phyloP scores from a whole-genome alignment of 2,797 vertebrate species.

The Falco novaeseelandiae region DNA sequence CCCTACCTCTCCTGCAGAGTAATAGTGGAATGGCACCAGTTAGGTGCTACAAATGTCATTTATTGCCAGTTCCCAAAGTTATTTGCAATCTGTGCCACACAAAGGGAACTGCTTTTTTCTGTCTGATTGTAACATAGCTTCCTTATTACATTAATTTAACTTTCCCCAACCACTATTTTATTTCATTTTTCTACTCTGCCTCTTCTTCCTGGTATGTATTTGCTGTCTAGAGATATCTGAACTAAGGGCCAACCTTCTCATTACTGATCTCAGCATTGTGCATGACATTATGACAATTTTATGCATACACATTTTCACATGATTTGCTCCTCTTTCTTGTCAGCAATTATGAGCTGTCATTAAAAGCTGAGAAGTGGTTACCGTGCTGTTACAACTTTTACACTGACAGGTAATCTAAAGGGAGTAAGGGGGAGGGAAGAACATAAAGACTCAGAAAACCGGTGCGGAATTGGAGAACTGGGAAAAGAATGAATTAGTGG shows the following conservation, averaged over 20 bases:
- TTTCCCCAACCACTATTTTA: background rate
- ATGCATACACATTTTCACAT: background rate
- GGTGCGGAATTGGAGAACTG: background rate
- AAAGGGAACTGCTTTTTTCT: background rate
- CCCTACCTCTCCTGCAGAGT: background rate
- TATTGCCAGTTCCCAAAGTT: background rate
- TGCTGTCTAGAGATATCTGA: background rate
- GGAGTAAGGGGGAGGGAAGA: background rate
- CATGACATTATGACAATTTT: slow-evolving; percentile 26
- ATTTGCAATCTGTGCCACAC: background rate
- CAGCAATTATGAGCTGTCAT: slow-evolving; percentile 21
- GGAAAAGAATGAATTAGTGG: background rate
- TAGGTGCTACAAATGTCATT: background rate
- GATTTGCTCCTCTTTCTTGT: slow-evolving; percentile 14
- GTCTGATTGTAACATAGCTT: background rate
- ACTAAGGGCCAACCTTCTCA: background rate
- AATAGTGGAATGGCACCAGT: background rate
- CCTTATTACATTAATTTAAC: background rate
- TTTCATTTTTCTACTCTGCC: background rate
- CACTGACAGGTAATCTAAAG: background rate
- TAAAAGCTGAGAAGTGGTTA: background rate
- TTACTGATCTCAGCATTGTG: background rate
- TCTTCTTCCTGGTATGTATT: background rate
- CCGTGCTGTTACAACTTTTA: background rate
- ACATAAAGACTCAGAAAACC: background rate